These are phyloP conservation scores for Beroe ovata DNA, from an alignment of 37 sponge, comb jelly and placozoan genomes.

Conservation along the genomic window DNA sequence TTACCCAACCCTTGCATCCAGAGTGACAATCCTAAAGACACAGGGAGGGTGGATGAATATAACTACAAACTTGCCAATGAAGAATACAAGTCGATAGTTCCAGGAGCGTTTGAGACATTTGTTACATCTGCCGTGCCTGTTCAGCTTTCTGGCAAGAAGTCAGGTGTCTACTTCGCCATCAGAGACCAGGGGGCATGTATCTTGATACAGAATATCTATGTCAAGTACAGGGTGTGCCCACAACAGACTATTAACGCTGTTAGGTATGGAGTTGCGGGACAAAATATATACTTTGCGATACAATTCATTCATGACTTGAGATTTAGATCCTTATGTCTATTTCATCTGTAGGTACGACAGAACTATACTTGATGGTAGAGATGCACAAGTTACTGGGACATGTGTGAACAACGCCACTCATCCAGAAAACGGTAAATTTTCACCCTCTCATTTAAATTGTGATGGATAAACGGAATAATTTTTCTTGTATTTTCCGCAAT, in stretches of 20 bases:
- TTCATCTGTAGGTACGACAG: slow-evolving; percentile 1
- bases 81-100: neutral
- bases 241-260: slow-evolving; percentile 12
- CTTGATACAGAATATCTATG: neutral
- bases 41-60: slow-evolving; percentile 20
- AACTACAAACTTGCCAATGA: slow-evolving; percentile 39
- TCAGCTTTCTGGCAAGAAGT: neutral
- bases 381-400: neutral
- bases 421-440: slow-evolving; percentile 6
- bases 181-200: slow-evolving; percentile 43
- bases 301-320: too few relatives aligned
- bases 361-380: slow-evolving; percentile 20
- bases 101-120: neutral
- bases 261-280: too few relatives aligned
- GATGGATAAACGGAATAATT: too few relatives aligned
- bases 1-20: too few relatives aligned
- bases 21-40: slow-evolving; percentile 14
- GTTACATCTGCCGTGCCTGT: neutral
- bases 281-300: too few relatives aligned
- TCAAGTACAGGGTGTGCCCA: slow-evolving; percentile 8
- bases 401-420: slow-evolving; percentile 57
- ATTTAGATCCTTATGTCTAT: too few relatives aligned
- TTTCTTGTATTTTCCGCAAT: too few relatives aligned
- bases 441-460: too few relatives aligned
- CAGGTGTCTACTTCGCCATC: slow-evolving; percentile 60